Conservation (phyloP, 2,797 vertebrate species). For the Fringilla coelebs region DNA sequence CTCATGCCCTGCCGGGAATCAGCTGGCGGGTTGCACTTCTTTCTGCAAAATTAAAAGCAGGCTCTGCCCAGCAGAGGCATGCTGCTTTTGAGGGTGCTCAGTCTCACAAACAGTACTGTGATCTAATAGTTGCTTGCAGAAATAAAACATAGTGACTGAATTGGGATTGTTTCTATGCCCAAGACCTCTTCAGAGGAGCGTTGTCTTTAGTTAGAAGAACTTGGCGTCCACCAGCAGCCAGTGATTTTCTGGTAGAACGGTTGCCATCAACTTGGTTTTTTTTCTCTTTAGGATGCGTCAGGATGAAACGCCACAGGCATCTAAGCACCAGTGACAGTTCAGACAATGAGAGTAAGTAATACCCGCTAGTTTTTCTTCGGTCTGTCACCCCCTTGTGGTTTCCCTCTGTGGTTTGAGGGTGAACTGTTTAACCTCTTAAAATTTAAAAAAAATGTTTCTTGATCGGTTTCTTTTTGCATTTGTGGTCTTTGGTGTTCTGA, state of each 20-base stretch:
- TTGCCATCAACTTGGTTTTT: conserved; percentile 21
- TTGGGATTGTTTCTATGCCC: not conserved
- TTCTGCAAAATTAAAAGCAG: not conserved
- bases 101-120: not conserved
- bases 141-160: not conserved
- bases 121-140: not conserved
- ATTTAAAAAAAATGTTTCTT: not conserved
- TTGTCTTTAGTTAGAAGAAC: not conserved
- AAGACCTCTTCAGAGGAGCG: conserved; percentile 25
- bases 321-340: conserved; percentile 98
- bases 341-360: conserved; percentile 95
- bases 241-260: conserved; percentile 29
- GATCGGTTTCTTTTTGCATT: not conserved
- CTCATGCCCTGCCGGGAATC: conserved; percentile 23
- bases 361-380: conserved; percentile 28
- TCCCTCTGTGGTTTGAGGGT: conserved; percentile 59
- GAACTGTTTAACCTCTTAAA: conserved; percentile 26
- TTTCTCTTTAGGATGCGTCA: conserved; percentile 86
- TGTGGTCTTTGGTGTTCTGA: conserved; percentile 3
- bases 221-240: not conserved
- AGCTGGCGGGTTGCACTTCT: not conserved
- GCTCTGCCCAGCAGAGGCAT: not conserved
- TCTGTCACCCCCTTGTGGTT: conserved; percentile 59
- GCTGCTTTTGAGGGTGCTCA: not conserved
- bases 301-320: conserved; percentile 95